phyloP scores from a whole-genome alignment of 2,113 vertebrate species.

The Cynopterus brachyotis region DNA sequence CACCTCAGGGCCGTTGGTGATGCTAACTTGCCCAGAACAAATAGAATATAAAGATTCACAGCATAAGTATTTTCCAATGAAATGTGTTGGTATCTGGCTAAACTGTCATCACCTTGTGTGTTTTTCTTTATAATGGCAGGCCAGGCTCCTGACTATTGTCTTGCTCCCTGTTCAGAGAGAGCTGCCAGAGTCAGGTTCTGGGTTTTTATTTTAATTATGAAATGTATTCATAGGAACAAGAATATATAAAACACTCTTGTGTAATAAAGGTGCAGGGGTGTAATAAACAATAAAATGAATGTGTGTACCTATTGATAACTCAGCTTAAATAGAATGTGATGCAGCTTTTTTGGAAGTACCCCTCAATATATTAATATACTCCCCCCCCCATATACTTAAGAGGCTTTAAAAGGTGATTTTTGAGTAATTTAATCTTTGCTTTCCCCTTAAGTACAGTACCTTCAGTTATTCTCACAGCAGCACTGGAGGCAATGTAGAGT shows the following conservation, averaged over 20 bases:
- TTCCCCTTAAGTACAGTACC: not conserved
- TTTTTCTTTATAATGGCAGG: not conserved
- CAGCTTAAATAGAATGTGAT: not conserved
- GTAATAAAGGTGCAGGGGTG: too few species aligned
- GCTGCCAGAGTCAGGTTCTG: not conserved
- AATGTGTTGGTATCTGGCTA: not conserved
- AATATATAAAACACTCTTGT: not conserved
- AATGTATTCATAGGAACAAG: not conserved
- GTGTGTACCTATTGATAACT: not conserved
- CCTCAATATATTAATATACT: not conserved
- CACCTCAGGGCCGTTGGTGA: not conserved
- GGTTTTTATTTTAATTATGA: not conserved
- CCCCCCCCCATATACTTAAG: not conserved
- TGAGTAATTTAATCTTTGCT: not conserved
- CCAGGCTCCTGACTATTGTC: not conserved
- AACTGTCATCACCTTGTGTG: not conserved
- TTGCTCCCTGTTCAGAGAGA: not conserved
- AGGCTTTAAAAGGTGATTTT: not conserved
- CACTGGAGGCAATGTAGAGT: not conserved
- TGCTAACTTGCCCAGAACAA: not conserved
- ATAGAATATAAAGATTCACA: not conserved
- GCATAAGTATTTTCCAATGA: not conserved
- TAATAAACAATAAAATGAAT: not conserved
- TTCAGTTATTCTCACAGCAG: not conserved
- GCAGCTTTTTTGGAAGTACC: not conserved